Conservation (phyloP, 2,797 vertebrate species). For the Mormyrus hasselquistii region DNA sequence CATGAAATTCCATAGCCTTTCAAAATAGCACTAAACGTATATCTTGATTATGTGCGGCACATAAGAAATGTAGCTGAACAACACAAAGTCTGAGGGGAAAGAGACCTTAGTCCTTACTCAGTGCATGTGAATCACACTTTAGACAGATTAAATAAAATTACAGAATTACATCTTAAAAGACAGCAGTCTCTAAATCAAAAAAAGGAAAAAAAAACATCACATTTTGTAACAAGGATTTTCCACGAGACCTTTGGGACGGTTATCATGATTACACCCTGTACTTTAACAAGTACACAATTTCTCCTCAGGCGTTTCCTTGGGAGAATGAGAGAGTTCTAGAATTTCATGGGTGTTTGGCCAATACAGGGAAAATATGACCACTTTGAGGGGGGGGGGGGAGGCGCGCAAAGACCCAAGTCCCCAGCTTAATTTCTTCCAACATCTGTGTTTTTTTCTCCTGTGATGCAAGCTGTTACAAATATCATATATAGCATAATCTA, state of each 20-base stretch:
- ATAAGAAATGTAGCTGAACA: neutral
- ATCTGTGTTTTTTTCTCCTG: neutral
- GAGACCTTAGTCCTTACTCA: neutral
- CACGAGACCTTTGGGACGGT: neutral
- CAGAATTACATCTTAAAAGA: neutral
- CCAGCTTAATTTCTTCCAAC: neutral
- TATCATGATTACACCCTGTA: neutral
- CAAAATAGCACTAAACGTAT: neutral
- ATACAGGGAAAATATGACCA: neutral
- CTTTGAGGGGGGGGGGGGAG: neutral
- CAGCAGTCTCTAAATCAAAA: constrained; percentile 8
- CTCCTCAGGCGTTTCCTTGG: constrained; percentile 10
- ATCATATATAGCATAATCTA: neutral
- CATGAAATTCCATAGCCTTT: constrained; percentile 7
- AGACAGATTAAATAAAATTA: neutral
- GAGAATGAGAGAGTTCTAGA: constrained; percentile 13
- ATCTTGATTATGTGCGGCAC: neutral
- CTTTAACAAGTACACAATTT: neutral
- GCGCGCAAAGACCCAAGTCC: neutral
- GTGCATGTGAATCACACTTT: neutral
- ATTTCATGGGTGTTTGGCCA: constrained; percentile 15
- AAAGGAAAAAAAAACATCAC: neutral
- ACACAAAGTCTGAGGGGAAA: neutral
- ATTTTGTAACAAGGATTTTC: constrained; percentile 3
- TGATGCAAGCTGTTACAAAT: neutral